Evolutionary conservation across 2,888 invertebrate species (phyloP).

Genomic region (Brassicogethes aeneus): DNA sequence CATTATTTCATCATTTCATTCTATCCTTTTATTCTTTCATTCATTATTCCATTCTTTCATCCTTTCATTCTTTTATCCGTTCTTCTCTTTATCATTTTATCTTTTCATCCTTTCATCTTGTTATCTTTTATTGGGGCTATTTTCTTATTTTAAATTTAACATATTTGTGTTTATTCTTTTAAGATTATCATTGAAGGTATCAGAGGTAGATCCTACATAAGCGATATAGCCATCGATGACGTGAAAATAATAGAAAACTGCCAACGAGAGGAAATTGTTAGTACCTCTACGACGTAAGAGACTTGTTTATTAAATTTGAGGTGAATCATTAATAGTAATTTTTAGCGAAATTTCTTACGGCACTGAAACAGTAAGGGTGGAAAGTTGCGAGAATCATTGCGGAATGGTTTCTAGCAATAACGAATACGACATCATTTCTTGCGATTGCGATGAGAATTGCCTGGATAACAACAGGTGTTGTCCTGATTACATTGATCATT

Average conservation of each 20-base stretch:
- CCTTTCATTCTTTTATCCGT: too few species aligned
- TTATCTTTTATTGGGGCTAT: too few species aligned
- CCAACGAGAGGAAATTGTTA: constrained; percentile 30
- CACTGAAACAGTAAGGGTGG: constrained; percentile 37
- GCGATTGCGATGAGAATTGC: constrained; percentile 54
- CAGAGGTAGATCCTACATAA: constrained; percentile 55
- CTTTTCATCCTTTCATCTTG: too few species aligned
- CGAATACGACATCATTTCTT: constrained; percentile 34
- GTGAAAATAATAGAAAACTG: constrained; percentile 57
- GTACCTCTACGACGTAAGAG: constrained; percentile 24
- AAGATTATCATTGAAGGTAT: constrained; percentile 72
- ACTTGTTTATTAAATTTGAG: too few species aligned
- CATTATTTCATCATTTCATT: too few species aligned
- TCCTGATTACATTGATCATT: constrained; percentile 53
- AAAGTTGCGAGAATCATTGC: constrained; percentile 49
- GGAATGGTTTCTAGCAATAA: constrained; percentile 17
- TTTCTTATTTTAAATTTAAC: too few species aligned
- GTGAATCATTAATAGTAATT: too few species aligned
- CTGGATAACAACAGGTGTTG: constrained; percentile 51
- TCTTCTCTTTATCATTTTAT: too few species aligned
- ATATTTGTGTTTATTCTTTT: constrained; percentile 25
- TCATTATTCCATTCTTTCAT: too few species aligned
- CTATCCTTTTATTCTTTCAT: too few species aligned
- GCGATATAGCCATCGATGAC: constrained; percentile 78
- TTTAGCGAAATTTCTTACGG: too few species aligned